Evolutionary conservation across 2,113 vertebrate species (phyloP).

Genomic region (Poecile atricapillus): DNA sequence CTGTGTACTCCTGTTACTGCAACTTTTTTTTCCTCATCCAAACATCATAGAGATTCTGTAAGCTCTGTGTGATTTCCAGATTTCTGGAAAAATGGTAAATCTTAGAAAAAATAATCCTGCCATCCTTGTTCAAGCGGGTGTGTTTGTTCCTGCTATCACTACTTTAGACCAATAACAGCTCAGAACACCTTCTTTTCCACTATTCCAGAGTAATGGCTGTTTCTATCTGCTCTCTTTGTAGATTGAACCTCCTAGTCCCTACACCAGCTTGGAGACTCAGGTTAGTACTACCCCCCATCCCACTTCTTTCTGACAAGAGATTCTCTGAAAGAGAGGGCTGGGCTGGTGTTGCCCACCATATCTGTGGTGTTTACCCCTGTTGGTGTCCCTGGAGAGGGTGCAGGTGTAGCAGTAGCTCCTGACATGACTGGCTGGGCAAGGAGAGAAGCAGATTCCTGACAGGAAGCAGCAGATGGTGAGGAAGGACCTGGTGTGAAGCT

Average conservation of each 20-base stretch:
- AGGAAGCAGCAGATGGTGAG: neutral
- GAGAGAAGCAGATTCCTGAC: neutral
- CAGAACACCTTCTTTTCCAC: neutral
- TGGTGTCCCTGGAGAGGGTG: neutral
- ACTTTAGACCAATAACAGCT: neutral
- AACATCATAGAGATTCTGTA: neutral
- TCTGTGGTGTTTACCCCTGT: neutral
- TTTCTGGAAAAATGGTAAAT: neutral
- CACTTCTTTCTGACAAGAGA: neutral
- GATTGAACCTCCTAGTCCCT: constrained; percentile 64
- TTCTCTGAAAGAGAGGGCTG: neutral
- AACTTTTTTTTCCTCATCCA: neutral
- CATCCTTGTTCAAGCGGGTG: neutral
- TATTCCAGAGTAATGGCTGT: neutral
- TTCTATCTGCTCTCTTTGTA: constrained; percentile 43
- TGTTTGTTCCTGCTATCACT: neutral
- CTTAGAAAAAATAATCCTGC: neutral
- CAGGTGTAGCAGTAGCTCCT: neutral
- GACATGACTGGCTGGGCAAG: neutral
- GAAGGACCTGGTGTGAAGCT: fast-evolving
- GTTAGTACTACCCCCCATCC: constrained; percentile 23
- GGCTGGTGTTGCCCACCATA: neutral
- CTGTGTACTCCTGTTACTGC: neutral
- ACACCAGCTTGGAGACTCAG: constrained; percentile 58
- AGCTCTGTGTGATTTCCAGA: neutral